Conservation (phyloP, 2,888 invertebrate species). For the Dioctria rufipes region DNA sequence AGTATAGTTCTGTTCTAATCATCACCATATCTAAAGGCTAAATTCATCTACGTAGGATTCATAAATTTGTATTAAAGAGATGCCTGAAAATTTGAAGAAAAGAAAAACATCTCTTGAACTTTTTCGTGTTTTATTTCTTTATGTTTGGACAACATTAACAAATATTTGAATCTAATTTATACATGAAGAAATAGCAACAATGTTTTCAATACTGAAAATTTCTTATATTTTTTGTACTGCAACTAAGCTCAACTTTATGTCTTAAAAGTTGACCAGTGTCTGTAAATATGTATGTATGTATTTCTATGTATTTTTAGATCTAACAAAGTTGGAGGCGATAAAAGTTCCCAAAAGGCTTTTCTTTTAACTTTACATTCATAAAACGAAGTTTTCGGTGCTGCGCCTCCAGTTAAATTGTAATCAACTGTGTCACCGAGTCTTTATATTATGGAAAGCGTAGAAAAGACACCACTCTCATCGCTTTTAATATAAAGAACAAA, state of each 20-base stretch:
- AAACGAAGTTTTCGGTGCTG: background rate
- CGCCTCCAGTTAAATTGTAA: constrained; percentile 17
- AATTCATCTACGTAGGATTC: too few relatives aligned
- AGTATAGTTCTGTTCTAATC: too few relatives aligned
- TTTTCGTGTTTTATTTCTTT: background rate
- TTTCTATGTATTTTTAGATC: background rate
- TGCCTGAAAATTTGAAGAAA: too few relatives aligned
- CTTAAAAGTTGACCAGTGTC: constrained; percentile 36
- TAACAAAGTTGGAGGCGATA: background rate
- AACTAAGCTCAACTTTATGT: constrained; percentile 29
- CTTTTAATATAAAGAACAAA: too few relatives aligned
- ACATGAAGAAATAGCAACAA: background rate
- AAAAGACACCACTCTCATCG: too few relatives aligned
- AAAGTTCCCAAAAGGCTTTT: background rate
- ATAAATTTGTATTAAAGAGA: too few relatives aligned
- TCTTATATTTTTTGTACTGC: constrained; percentile 1
- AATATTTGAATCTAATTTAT: background rate
- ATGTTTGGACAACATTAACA: background rate
- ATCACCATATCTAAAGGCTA: too few relatives aligned
- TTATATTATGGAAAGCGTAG: background rate
- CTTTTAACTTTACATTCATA: too few relatives aligned
- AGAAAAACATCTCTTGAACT: too few relatives aligned
- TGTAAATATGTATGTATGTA: background rate
- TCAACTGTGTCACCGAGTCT: constrained; percentile 31
- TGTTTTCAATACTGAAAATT: background rate